Conservation (phyloP, 1,140 invertebrate genomes). For the Rhyacophila brunnea region DNA sequence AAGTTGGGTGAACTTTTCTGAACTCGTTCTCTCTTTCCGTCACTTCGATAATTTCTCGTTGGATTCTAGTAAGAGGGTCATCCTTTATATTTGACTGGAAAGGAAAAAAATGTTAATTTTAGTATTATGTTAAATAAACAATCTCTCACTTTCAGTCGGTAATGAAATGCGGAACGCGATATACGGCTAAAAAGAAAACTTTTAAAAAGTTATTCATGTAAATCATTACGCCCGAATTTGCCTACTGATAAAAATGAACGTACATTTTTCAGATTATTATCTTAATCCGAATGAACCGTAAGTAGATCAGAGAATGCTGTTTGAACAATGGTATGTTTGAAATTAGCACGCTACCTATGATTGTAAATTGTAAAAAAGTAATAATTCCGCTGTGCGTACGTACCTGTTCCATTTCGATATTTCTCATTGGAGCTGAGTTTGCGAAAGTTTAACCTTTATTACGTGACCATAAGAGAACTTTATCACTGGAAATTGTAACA, state of each 20-base stretch:
- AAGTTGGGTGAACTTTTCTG: slow-evolving; percentile 58
- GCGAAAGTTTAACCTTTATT: background rate
- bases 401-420: slow-evolving; percentile 27
- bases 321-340: slow-evolving; percentile 30
- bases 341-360: slow-evolving; percentile 26
- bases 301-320: slow-evolving; percentile 34
- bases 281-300: slow-evolving; percentile 26
- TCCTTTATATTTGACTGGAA: slow-evolving; percentile 39
- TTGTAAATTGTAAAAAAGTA: slow-evolving; percentile 8
- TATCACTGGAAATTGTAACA: slow-evolving; percentile 19
- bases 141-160: background rate
- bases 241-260: slow-evolving; percentile 3
- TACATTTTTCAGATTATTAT: slow-evolving; percentile 29
- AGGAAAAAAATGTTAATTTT: slow-evolving; percentile 1
- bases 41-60: slow-evolving; percentile 68
- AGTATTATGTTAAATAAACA: background rate
- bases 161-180: too few relatives aligned
- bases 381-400: background rate
- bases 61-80: slow-evolving; percentile 63
- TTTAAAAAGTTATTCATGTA: background rate
- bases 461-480: slow-evolving; percentile 4
- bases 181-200: background rate
- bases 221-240: too few relatives aligned
- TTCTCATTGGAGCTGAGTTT: slow-evolving; percentile 20
- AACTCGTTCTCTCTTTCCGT: slow-evolving; percentile 66